Conservation (phyloP, 2,113 vertebrate genomes). For the Nibea coibor region DNA sequence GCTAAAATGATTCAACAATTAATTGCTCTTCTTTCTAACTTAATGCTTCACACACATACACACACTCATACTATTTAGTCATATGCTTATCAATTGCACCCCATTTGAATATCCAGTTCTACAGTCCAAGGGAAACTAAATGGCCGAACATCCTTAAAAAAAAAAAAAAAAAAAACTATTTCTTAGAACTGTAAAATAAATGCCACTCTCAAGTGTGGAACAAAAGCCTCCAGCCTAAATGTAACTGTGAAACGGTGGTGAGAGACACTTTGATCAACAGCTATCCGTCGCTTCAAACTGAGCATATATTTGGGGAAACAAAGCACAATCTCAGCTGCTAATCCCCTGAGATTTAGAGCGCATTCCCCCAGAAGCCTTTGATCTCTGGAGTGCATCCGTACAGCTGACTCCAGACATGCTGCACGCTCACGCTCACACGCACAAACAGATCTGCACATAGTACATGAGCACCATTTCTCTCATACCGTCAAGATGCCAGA, state of each 20-base stretch:
- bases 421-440: slow-evolving; percentile 51
- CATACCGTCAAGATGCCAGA: slow-evolving; percentile 51
- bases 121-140: slow-evolving; percentile 8
- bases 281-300: slow-evolving; percentile 63
- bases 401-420: slow-evolving; percentile 74
- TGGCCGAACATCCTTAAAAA: slow-evolving; percentile 2
- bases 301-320: slow-evolving; percentile 79
- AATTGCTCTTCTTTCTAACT: not conserved
- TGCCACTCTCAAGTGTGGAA: slow-evolving; percentile 49
- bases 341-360: slow-evolving; percentile 79
- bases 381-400: slow-evolving; percentile 81
- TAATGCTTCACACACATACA: not conserved
- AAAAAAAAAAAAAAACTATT: slow-evolving; percentile 9
- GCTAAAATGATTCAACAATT: slow-evolving; percentile 1
- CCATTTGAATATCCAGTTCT: slow-evolving; percentile 12
- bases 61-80: not conserved
- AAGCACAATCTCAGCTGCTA: slow-evolving; percentile 81
- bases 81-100: slow-evolving; percentile 12
- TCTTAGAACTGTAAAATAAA: slow-evolving; percentile 49
- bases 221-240: slow-evolving; percentile 46
- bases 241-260: slow-evolving; percentile 26
- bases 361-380: slow-evolving; percentile 83
- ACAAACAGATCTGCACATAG: slow-evolving; percentile 34
- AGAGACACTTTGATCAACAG: slow-evolving; percentile 72
- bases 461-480: slow-evolving; percentile 36